Evolutionary conservation across 2,113 vertebrate genomes (phyloP).

Genomic region (Stegostoma tigrinum): DNA sequence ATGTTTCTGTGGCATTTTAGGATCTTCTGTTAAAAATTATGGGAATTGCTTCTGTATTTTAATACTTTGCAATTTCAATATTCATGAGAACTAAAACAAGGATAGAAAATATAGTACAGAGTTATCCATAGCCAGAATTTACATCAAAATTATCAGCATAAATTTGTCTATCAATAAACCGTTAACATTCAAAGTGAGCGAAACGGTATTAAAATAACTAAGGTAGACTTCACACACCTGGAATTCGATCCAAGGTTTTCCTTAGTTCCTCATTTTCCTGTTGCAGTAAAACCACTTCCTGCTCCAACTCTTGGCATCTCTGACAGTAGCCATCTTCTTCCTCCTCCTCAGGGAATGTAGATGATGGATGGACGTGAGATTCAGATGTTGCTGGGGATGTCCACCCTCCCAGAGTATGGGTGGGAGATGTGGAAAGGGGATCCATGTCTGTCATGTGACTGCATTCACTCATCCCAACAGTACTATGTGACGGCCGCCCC

Average conservation of each 20-base stretch:
- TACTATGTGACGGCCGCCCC: slow-evolving; percentile 61
- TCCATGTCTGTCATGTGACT: slow-evolving; percentile 69
- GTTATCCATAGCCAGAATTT: background rate
- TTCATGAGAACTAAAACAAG: background rate
- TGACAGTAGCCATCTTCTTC: slow-evolving; percentile 90
- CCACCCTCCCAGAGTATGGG: slow-evolving; percentile 84
- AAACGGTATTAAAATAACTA: background rate
- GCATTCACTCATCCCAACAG: slow-evolving; percentile 66
- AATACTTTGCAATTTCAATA: background rate
- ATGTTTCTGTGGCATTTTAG: background rate
- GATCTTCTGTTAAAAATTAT: background rate
- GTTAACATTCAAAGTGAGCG: too few relatives aligned
- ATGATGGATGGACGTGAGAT: slow-evolving; percentile 92
- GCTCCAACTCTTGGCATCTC: slow-evolving; percentile 89
- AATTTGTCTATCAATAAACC: background rate
- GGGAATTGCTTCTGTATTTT: background rate
- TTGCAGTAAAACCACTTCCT: slow-evolving; percentile 92
- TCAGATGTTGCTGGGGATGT: slow-evolving; percentile 88
- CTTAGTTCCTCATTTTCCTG: slow-evolving; percentile 96
- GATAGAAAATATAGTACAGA: background rate
- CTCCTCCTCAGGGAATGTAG: slow-evolving; percentile 85
- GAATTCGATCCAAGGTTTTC: slow-evolving; percentile 83
- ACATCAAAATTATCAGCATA: background rate
- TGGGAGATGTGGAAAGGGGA: slow-evolving; percentile 70
- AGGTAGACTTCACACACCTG: slow-evolving; percentile 61